phyloP scores from a whole-genome alignment of 2,113 vertebrate species.

The Phalacrocorax pelagicus region DNA sequence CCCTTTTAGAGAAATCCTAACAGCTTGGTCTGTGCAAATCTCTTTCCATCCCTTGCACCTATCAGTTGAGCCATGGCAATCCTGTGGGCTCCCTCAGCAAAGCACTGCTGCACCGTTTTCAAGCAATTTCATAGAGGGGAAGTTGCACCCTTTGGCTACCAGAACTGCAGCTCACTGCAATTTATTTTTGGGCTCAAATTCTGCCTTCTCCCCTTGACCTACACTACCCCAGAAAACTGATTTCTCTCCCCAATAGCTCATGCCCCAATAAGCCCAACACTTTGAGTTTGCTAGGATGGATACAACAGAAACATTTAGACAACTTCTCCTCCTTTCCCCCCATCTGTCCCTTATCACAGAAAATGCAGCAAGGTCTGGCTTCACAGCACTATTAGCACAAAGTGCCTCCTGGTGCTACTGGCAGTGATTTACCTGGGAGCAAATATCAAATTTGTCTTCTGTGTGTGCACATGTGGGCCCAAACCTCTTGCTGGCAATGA shows the following conservation, averaged over 20 bases:
- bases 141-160: background rate
- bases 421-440: background rate
- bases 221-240: rapidly evolving
- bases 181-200: background rate
- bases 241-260: background rate
- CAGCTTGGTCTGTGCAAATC: background rate
- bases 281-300: background rate
- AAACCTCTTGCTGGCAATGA: background rate
- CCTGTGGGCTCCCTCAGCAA: background rate
- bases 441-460: background rate
- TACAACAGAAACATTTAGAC: rapidly evolving
- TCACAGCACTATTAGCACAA: background rate
- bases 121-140: rapidly evolving
- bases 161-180: rapidly evolving
- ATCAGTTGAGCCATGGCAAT: rapidly evolving
- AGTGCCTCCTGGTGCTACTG: background rate
- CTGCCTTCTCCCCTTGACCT: background rate
- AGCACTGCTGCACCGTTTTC: rapidly evolving
- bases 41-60: background rate
- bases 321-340: background rate
- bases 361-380: background rate
- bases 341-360: background rate
- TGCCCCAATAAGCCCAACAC: no score
- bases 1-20: background rate
- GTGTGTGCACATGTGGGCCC: rapidly evolving